A percentile compares a stretch with the other conserved stretches of the same genome.
These are phyloP conservation scores for Acholoe squamosa DNA, from an alignment of 2,888 invertebrate genomes.

Conservation along the genomic window DNA sequence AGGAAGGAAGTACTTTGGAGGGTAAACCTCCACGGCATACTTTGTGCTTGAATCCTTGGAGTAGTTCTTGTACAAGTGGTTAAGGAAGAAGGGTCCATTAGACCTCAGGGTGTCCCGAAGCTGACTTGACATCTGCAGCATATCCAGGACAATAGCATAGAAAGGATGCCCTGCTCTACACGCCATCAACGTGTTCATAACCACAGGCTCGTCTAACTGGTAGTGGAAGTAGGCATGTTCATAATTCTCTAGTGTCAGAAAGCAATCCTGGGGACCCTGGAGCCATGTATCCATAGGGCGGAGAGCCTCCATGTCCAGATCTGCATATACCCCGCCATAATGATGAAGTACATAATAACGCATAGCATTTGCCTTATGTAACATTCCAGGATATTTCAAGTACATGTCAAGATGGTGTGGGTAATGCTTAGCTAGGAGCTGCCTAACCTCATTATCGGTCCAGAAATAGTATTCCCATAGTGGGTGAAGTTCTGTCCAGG, in stretches of 20 bases:
- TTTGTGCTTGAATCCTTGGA: background rate
- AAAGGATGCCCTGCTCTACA: constrained; percentile 36
- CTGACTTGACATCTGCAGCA: background rate
- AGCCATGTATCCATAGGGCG: constrained; percentile 6
- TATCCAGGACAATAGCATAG: background rate
- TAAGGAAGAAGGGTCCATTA: constrained; percentile 35
- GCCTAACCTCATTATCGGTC: background rate
- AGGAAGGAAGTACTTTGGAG: constrained; percentile 32
- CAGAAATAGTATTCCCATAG: constrained; percentile 40
- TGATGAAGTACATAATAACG: constrained; percentile 28
- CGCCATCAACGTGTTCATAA: constrained; percentile 45
- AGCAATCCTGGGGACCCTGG: constrained; percentile 6
- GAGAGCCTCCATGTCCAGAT: constrained; percentile 34
- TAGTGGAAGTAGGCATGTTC: constrained; percentile 53
- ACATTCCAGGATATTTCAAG: background rate
- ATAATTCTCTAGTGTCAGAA: constrained; percentile 34
- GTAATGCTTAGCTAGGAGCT: constrained; percentile 13
- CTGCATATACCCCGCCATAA: constrained; percentile 51
- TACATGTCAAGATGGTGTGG: constrained; percentile 5
- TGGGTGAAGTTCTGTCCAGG: background rate
- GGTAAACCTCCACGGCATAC: background rate
- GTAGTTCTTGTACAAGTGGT: background rate
- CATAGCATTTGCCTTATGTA: constrained; percentile 29
- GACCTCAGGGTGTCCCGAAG: background rate
- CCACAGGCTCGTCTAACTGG: background rate